Percentiles rank a stretch among this genome's conserved stretches.
These are phyloP conservation scores for Bombus sibiricus DNA, from an alignment of 1,140 invertebrate genomes.

Conservation along the genomic window DNA sequence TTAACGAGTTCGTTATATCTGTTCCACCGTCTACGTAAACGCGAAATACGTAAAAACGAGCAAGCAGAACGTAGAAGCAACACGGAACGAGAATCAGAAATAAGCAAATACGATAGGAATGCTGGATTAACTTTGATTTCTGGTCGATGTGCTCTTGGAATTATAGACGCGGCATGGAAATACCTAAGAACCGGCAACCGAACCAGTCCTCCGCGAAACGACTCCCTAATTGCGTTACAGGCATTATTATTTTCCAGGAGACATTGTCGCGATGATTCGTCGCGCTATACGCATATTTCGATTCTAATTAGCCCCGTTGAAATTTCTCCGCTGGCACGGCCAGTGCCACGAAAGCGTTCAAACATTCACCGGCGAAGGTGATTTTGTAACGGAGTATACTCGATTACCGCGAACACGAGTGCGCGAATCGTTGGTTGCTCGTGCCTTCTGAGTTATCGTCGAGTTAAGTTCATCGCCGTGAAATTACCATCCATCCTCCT, in stretches of 20 bases:
- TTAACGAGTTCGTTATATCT: neutral
- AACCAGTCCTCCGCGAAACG: neutral
- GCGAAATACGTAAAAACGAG: neutral
- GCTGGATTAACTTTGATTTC: neutral
- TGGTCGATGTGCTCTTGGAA: neutral
- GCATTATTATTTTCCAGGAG: conserved; percentile 9
- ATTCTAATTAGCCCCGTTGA: conserved; percentile 33
- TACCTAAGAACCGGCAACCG: neutral
- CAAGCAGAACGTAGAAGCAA: neutral
- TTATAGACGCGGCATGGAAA: neutral
- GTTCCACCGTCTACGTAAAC: neutral
- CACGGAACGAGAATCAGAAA: neutral
- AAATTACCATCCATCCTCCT: conserved; percentile 1
- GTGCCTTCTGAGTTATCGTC: neutral
- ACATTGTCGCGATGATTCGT: conserved; percentile 8
- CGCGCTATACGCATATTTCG: neutral
- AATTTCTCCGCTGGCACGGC: conserved; percentile 26
- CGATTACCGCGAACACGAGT: neutral
- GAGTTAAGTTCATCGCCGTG: neutral
- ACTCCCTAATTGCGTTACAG: conserved; percentile 15
- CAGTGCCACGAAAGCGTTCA: conserved; percentile 21
- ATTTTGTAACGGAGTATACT: neutral
- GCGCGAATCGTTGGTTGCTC: conserved; percentile 10
- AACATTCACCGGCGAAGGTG: neutral
- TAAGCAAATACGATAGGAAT: neutral